Evolutionary conservation across 2,888 invertebrate genomes (phyloP), one percentile per base, ranked within the genome.

Genomic region (Acleris sparsana): DNA sequence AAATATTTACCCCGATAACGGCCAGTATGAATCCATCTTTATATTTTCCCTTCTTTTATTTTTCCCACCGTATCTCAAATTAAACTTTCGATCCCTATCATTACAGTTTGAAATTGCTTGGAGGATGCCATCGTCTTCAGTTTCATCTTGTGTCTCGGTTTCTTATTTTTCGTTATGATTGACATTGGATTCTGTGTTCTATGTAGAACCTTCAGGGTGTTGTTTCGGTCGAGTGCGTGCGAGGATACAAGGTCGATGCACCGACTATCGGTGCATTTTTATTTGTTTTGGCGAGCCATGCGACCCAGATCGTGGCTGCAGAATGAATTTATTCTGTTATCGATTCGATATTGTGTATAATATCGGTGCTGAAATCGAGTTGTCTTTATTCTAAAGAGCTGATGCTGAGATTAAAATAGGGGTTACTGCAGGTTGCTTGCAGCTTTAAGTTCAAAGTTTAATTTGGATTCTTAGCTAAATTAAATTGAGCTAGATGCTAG

Each of bases 241-340:
- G 79, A 84, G 85, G 87, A 87, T 86, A 86, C 87, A 88, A 90
- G 92, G 92, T 92, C 92, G 85, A 84, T 92, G 92, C 90, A 88
- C 92, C 80, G 84, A 80, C 88, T 89, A 89, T 90, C 88, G 87
- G 76, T 84, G 88, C 85, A 87, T 89, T 92, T 91, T 91, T 89
- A 89, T 92, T 92, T 92, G 90, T 92, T 92, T 89, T 88, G 89
- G 89, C 84, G 86, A 87, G 87, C 87, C 85, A 85, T 82, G 79
- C 91, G 92, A 92, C 92, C 92, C 88, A 92, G 87, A 91, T 92
- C 87, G 84, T 75, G 81, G 82, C 79, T 83, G 79, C 79, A 72
- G 72, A 89, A 90, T 92, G 91, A 90, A 91, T 90, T 91, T 91
- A 92, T 91, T 89, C 89, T 83, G 85, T 79, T 89, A 92, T 92